Percentiles rank a stretch among this genome's conserved stretches.
These are phyloP conservation scores for Tipula unca DNA, from an alignment of 2,888 invertebrate species.

Conservation along the genomic window DNA sequence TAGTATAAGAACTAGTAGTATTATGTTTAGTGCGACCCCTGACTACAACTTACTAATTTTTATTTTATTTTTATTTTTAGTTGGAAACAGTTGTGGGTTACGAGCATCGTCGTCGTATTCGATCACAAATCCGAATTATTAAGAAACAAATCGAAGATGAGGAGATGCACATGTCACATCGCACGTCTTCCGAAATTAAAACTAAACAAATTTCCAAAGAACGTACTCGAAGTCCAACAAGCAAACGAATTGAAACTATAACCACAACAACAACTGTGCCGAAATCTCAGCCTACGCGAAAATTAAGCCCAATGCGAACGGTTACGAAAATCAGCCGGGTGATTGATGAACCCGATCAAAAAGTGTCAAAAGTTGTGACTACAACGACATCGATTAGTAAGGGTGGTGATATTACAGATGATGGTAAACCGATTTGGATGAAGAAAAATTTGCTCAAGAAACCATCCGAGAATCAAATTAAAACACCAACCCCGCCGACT, in stretches of 20 bases:
- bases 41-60: background rate
- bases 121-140: conserved; percentile 66
- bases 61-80: background rate
- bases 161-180: conserved; percentile 25
- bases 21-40: background rate
- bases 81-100: conserved; percentile 68
- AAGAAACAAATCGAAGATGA: conserved; percentile 50
- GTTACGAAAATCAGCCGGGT: background rate
- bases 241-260: background rate
- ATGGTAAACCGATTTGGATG: conserved; percentile 55
- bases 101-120: conserved; percentile 65
- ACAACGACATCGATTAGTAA: conserved; percentile 25
- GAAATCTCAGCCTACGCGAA: background rate
- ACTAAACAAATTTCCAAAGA: background rate
- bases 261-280: conserved; percentile 14
- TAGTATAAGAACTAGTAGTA: background rate
- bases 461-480: conserved; percentile 41
- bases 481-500: conserved; percentile 37
- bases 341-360: background rate
- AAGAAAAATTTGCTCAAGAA: conserved; percentile 52
- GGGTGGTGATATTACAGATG: conserved; percentile 27
- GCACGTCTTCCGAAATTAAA: background rate
- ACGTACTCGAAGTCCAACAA: background rate
- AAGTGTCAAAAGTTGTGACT: background rate
- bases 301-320: background rate